phyloP scores from a whole-genome alignment of 2,113 vertebrate genomes.

The Vulpes lagopus region DNA sequence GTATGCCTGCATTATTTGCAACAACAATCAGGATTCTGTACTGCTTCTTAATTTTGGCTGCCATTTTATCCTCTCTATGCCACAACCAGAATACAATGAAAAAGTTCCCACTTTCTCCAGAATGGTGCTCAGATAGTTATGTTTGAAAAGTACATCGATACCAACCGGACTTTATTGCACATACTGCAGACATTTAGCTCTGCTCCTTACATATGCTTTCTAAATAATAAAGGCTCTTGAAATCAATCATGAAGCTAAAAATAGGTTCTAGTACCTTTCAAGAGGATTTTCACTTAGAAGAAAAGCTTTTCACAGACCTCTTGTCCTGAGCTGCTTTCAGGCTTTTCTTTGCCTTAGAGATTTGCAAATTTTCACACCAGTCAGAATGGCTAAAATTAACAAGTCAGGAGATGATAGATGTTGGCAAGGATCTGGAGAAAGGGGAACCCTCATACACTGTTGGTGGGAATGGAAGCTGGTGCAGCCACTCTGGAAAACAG shows the following conservation, averaged over 20 bases:
- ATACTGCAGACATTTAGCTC: background rate
- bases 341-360: too few relatives aligned
- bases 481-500: too few relatives aligned
- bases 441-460: too few relatives aligned
- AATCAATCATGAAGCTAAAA: slow-evolving; percentile 42
- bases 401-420: too few relatives aligned
- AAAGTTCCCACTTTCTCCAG: background rate
- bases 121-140: background rate
- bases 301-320: background rate
- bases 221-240: slow-evolving; percentile 50
- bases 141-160: background rate
- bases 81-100: background rate
- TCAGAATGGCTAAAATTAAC: too few relatives aligned
- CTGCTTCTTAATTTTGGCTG: background rate
- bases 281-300: slow-evolving; percentile 40
- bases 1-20: background rate
- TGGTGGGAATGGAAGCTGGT: too few relatives aligned
- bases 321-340: too few relatives aligned
- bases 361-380: too few relatives aligned
- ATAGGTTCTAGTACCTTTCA: background rate
- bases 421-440: too few relatives aligned
- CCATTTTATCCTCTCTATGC: background rate
- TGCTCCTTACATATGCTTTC: slow-evolving; percentile 64
- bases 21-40: background rate
- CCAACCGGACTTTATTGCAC: background rate